phyloP scores from a whole-genome alignment of 2,113 vertebrate species.

The Strix uralensis region DNA sequence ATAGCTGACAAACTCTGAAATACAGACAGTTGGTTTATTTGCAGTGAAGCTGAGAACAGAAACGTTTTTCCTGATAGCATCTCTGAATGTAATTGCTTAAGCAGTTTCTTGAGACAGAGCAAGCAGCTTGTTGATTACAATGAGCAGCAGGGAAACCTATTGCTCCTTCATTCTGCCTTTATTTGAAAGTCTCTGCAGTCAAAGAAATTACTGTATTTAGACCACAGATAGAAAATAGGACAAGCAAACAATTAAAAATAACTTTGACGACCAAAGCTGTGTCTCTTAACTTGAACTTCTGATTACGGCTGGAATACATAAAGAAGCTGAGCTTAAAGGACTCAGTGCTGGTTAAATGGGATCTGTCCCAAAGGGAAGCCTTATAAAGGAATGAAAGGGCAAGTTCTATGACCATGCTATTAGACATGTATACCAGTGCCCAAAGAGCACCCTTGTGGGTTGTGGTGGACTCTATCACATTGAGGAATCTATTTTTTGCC shows the following conservation, averaged over 20 bases:
- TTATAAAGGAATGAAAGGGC: neutral
- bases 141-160: neutral
- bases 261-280: neutral
- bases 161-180: neutral
- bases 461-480: neutral
- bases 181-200: neutral
- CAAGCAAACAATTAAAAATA: conserved; percentile 9
- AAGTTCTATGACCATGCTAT: neutral
- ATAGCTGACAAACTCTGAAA: neutral
- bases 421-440: neutral
- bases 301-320: neutral
- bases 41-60: neutral
- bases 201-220: neutral
- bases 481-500: neutral
- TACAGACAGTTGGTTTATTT: conserved; percentile 33
- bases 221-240: neutral
- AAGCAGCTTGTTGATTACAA: neutral
- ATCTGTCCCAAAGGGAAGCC: neutral
- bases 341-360: neutral
- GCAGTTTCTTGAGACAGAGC: neutral
- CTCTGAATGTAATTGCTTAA: conserved; percentile 22
- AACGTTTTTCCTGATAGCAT: conserved; percentile 2
- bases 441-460: neutral
- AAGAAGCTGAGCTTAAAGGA: neutral
- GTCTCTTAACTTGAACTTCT: neutral